Conservation (phyloP, 2,888 invertebrate genomes). For the Trisateles emortualis region DNA sequence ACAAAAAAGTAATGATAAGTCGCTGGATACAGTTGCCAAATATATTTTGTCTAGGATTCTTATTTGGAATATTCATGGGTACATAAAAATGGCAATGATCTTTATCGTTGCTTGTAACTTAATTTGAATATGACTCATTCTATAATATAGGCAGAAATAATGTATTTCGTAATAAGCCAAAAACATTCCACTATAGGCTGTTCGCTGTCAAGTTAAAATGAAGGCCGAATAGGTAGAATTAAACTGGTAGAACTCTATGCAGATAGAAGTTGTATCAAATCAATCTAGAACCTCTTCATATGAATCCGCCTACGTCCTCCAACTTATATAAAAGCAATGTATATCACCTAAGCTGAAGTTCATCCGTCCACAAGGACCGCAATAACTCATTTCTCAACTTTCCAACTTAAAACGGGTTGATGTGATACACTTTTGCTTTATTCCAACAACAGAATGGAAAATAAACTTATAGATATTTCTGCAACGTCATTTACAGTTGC, state of each 20-base stretch:
- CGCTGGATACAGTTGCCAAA: constrained; percentile 28
- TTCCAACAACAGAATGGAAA: constrained; percentile 17
- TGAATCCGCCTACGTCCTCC: not conserved
- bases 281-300: not conserved
- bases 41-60: constrained; percentile 20
- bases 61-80: constrained; percentile 9
- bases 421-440: constrained; percentile 23
- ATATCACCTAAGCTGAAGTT: constrained; percentile 1
- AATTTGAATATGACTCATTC: constrained; percentile 5
- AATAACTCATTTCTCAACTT: constrained; percentile 25
- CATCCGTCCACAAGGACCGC: constrained; percentile 3
- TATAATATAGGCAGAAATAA: not conserved
- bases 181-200: not conserved
- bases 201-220: not conserved
- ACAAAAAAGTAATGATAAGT: constrained; percentile 30
- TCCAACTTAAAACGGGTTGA: constrained; percentile 15
- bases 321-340: not conserved
- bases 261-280: not conserved
- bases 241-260: too few species aligned
- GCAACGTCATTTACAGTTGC: constrained; percentile 39
- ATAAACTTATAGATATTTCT: constrained; percentile 41
- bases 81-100: constrained; percentile 2
- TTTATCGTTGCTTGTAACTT: constrained; percentile 5
- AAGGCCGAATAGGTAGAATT: too few species aligned
- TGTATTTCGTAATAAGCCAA: not conserved